Percentiles rank a stretch among this genome's conserved stretches.
phyloP scores from a whole-genome alignment of 1,140 invertebrate genomes.

The Pseudomyrmex sp. region DNA sequence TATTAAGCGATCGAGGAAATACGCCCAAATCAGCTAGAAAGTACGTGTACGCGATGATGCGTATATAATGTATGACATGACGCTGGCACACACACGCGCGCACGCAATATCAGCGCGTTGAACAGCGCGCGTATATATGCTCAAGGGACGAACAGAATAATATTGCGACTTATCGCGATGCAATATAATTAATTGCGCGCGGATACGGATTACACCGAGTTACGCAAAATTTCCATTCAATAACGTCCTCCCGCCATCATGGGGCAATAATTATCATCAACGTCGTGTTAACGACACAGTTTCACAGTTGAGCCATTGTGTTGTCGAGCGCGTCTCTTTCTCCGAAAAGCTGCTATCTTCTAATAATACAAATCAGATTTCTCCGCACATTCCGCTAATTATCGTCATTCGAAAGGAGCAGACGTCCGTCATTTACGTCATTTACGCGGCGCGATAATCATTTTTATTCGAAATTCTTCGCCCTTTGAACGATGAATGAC shows the following conservation, averaged over 20 bases:
- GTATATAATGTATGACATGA: constrained; percentile 56
- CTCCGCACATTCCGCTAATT: constrained; percentile 53
- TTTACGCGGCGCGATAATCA: constrained; percentile 12
- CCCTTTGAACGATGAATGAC: background rate
- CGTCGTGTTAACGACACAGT: constrained; percentile 27
- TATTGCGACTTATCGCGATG: constrained; percentile 62
- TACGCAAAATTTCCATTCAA: constrained; percentile 68
- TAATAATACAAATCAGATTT: constrained; percentile 54
- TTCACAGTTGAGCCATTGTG: constrained; percentile 32
- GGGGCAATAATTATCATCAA: constrained; percentile 61
- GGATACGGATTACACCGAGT: constrained; percentile 68
- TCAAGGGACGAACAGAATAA: constrained; percentile 42
- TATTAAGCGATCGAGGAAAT: constrained; percentile 54
- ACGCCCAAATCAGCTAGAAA: constrained; percentile 42
- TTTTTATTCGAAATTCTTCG: constrained; percentile 30
- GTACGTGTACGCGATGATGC: constrained; percentile 27
- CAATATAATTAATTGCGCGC: constrained; percentile 70
- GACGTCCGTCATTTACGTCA: constrained; percentile 44
- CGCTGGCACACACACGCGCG: constrained; percentile 7
- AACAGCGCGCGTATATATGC: background rate
- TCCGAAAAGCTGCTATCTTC: constrained; percentile 23
- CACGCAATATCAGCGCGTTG: background rate
- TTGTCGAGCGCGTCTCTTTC: constrained; percentile 12
- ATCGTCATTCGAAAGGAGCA: constrained; percentile 33
- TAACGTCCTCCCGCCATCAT: constrained; percentile 51